These are phyloP conservation scores for Saimiri boliviensis DNA, from an alignment of 2,113 vertebrate species.

Conservation along the genomic window DNA sequence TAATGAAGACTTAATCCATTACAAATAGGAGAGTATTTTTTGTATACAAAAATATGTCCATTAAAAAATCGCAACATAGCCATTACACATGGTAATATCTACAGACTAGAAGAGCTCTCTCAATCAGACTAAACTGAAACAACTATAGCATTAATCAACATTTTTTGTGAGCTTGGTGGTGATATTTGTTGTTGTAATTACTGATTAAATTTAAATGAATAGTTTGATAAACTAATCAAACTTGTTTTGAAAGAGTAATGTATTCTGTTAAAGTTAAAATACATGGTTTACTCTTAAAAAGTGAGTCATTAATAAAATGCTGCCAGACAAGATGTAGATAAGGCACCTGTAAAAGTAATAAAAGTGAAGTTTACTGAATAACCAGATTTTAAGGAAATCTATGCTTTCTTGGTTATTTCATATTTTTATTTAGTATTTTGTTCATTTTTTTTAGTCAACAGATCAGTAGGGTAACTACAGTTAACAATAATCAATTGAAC, in stretches of 20 bases:
- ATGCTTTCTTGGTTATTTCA: neutral
- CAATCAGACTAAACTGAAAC: neutral
- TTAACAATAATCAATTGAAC: neutral
- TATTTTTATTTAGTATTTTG: neutral
- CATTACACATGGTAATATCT: neutral
- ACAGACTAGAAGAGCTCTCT: neutral
- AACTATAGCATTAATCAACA: neutral
- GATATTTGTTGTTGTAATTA: neutral
- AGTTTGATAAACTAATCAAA: neutral
- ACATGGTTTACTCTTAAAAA: neutral
- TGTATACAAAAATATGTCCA: neutral
- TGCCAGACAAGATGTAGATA: neutral
- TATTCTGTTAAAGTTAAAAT: slow-evolving; percentile 18
- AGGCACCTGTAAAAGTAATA: neutral
- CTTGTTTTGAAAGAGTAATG: neutral
- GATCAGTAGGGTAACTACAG: neutral
- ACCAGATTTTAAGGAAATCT: neutral
- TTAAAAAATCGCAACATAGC: neutral
- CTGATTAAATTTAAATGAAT: slow-evolving; percentile 10
- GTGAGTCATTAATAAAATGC: neutral
- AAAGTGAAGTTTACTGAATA: neutral
- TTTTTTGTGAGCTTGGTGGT: neutral
- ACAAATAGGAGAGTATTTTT: neutral
- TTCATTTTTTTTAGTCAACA: neutral
- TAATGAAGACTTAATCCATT: neutral